Evolutionary conservation across 2,797 vertebrate genomes (phyloP).

Genomic region (Schizothorax lantsangensis): DNA sequence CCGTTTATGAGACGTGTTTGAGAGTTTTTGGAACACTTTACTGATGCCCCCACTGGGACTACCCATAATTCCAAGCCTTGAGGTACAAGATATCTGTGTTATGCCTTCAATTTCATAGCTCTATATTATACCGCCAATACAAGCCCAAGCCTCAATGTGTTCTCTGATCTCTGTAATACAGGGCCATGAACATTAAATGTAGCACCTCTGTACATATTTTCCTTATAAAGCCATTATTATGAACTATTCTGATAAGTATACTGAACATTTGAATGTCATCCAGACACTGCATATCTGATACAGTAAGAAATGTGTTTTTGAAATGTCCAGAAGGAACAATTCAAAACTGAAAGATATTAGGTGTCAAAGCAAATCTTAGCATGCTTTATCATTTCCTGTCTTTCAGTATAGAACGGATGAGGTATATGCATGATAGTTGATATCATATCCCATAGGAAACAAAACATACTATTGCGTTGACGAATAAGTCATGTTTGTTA

Average conservation of each 20-base stretch:
- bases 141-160: conserved; percentile 53
- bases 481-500: conserved; percentile 39
- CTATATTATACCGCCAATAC: conserved; percentile 48
- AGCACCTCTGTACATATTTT: neutral
- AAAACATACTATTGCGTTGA: neutral
- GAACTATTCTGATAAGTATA: neutral
- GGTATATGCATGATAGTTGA: conserved; percentile 9
- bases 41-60: conserved; percentile 62
- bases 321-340: conserved; percentile 19
- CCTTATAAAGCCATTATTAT: neutral
- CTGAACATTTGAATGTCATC: neutral
- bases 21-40: conserved; percentile 69
- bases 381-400: neutral
- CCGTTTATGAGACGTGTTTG: conserved; percentile 58
- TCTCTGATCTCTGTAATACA: conserved; percentile 28
- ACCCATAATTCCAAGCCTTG: conserved; percentile 64
- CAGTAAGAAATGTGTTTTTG: neutral
- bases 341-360: conserved; percentile 29
- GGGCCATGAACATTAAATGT: neutral
- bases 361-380: conserved; percentile 14
- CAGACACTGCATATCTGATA: neutral
- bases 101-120: conserved; percentile 56
- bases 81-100: conserved; percentile 65
- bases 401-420: conserved; percentile 13
- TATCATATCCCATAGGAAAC: conserved; percentile 5